phyloP scores from a whole-genome alignment of 2,888 invertebrate genomes.

The Crematogaster levior region DNA sequence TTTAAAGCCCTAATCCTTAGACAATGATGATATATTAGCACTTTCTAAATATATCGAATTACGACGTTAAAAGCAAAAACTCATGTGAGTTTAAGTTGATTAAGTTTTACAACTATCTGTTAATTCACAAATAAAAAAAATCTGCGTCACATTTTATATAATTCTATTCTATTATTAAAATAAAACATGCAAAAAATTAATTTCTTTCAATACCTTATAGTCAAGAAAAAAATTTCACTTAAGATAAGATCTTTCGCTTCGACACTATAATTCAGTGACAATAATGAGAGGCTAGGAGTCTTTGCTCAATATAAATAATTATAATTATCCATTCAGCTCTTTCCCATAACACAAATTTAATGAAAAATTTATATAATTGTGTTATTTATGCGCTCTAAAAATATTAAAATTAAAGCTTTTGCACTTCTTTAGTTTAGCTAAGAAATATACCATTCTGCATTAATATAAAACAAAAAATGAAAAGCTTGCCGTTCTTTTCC shows the following conservation, averaged over 20 bases:
- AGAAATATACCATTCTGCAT: neutral
- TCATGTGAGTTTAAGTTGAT: neutral
- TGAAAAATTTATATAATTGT: slow-evolving; percentile 1
- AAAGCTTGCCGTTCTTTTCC: neutral
- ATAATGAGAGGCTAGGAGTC: neutral
- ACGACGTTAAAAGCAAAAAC: slow-evolving; percentile 8
- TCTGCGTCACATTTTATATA: neutral
- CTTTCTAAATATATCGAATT: neutral
- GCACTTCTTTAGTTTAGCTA: neutral
- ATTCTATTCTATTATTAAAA: neutral
- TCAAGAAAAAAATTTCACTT: neutral
- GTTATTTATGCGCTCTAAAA: neutral
- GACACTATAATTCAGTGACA: slow-evolving; percentile 1
- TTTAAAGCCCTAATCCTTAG: slow-evolving; percentile 35
- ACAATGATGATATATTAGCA: slow-evolving; percentile 22
- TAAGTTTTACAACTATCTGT: neutral
- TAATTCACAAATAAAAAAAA: slow-evolving; percentile 3
- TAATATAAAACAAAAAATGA: slow-evolving; percentile 1
- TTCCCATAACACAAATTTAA: neutral
- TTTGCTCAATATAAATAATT: slow-evolving; percentile 13
- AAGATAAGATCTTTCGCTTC: neutral
- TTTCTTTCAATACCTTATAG: neutral
- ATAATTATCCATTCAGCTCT: neutral
- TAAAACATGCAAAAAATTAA: neutral
- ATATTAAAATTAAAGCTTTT: neutral